A percentile compares a stretch with the other conserved stretches of the same genome.
Conservation (phyloP, 2,113 vertebrate species). For the Microcebus griseorufus region DNA sequence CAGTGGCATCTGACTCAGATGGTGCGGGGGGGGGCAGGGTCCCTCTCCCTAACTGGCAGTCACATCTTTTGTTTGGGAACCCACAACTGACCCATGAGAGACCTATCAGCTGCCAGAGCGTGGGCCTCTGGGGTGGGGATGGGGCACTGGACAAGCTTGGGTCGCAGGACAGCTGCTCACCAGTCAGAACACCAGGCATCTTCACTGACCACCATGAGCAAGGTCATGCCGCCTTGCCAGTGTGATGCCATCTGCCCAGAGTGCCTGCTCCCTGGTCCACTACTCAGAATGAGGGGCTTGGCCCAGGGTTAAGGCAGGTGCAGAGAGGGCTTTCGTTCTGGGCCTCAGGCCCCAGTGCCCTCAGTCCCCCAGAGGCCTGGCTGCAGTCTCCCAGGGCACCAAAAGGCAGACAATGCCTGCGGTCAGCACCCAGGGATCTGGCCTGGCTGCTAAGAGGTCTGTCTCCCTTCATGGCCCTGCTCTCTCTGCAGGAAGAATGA, state of each 20-base stretch:
- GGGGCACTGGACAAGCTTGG: neutral
- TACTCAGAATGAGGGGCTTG: neutral
- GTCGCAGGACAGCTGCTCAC: neutral
- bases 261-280: neutral
- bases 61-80: neutral
- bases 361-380: neutral
- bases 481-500: neutral
- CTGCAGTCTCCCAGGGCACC: neutral
- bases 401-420: constrained; percentile 9
- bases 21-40: neutral
- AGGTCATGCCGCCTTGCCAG: constrained; percentile 65
- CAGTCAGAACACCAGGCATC: neutral
- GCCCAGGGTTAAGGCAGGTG: neutral
- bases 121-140: neutral
- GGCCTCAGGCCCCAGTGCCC: neutral
- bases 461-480: neutral
- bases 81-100: neutral
- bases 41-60: neutral
- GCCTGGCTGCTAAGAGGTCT: constrained; percentile 9
- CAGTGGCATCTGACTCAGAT: neutral
- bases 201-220: constrained; percentile 51
- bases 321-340: neutral
- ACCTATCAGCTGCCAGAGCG: neutral
- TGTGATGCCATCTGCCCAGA: neutral
- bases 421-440: neutral